Base-by-base conservation (phyloP, 1,140 invertebrate species). In the Platyscapa corneri region DNA sequence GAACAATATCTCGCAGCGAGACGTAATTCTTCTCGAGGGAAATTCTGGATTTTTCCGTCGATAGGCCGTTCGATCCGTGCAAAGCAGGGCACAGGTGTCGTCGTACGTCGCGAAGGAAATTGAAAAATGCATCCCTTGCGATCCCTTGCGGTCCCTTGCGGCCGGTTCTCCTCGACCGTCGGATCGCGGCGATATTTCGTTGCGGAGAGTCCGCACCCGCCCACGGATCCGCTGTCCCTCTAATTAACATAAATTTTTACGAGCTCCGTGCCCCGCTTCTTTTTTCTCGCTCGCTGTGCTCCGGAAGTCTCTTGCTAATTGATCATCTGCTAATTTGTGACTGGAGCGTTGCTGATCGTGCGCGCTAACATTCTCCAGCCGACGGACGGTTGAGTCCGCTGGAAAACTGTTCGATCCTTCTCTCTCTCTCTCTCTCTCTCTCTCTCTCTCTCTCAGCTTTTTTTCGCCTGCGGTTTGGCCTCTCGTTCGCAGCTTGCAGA, bases 311-410 rank as follows among this genome's bases (percentile, higher is more conserved):
- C 23, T 23, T 75, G 77, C 87, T 91, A 91, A 92, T 92, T 91
- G 90, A 89, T 91, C 89, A 89, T 91, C 89, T 87, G 89, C 88
- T 91, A 91, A 91, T 92, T 92, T 90, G 89, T 91, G 90, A 89
- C n/a, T n/a, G 87, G 87, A 49, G 27, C 30, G 75, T n/a, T 74
- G 6, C 32, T 6, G 18, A n/a, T 30, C n/a, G 12, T 12, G 27
- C 7, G n/a, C 12, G 42, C 12, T 23, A 0, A 7, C 7, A 77
- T 18, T 77, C 46, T 0, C 20, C n/a, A 27, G 75, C 75, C 75
- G 46, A 53, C n/a, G 42, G n/a, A 32, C 42, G 30, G 76, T 10
- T 18, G 49, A 10, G 49, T 7, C 6, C 77, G 56, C 34, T 42
- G 46, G 49, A 37, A 56, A 77, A 34, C 49, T 56, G 49, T 46